Evolutionary conservation across 1,140 invertebrate genomes (phyloP).

Genomic region (Drosophila pseudoananassae): DNA sequence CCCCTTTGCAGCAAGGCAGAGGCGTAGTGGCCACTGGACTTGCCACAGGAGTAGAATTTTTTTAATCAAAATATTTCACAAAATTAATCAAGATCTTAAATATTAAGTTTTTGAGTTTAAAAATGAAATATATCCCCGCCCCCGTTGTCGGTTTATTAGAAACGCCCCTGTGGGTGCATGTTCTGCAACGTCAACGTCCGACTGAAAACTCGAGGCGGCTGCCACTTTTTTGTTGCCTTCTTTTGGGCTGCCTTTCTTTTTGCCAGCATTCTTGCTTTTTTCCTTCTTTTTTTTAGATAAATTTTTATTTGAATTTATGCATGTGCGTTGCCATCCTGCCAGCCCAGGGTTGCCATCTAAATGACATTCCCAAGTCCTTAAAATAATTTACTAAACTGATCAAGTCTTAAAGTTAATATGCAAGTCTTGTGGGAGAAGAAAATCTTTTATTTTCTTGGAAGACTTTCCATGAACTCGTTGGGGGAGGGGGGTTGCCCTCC

Average conservation of each 20-base stretch:
- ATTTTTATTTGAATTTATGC: constrained; percentile 73
- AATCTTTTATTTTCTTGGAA: not conserved
- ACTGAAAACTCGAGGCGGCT: constrained; percentile 55
- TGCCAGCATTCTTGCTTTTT: constrained; percentile 2
- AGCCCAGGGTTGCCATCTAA: not conserved
- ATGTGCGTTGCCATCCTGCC: constrained; percentile 40
- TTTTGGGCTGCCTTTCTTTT: constrained; percentile 27
- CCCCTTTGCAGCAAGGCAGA: constrained; percentile 7
- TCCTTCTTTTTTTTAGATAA: constrained; percentile 52
- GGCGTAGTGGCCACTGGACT: not conserved
- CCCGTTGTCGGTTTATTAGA: too few relatives aligned
- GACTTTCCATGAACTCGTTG: too few relatives aligned
- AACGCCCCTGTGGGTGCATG: constrained; percentile 6
- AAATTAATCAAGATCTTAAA: too few relatives aligned
- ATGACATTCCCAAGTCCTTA: too few relatives aligned
- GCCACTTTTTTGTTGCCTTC: constrained; percentile 45
- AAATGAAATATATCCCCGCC: too few relatives aligned
- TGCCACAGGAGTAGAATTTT: too few relatives aligned
- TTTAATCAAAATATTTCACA: too few relatives aligned
- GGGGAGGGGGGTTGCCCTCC: not conserved
- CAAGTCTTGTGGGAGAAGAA: too few relatives aligned
- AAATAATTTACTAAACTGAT: not conserved
- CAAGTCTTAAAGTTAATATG: not conserved
- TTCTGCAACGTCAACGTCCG: constrained; percentile 56
- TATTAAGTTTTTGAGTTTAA: too few relatives aligned